phyloP scores from a whole-genome alignment of 2,797 vertebrate genomes.

The Synanceia verrucosa region DNA sequence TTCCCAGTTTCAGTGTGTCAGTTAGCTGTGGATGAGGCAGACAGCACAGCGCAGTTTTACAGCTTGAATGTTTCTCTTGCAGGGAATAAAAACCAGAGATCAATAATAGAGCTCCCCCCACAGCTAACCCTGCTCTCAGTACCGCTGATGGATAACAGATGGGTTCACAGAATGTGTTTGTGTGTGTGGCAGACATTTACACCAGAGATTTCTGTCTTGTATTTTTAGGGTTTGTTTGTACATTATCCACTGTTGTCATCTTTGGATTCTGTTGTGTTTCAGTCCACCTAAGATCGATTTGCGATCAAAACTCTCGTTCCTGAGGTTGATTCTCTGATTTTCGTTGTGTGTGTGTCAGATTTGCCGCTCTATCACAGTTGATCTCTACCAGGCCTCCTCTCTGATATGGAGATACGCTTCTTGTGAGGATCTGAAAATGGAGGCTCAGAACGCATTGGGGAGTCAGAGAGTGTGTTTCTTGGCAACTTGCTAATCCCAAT shows the following conservation, averaged over 20 bases:
- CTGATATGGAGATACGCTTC: constrained; percentile 36
- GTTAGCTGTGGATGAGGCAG: constrained; percentile 35
- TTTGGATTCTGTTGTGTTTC: constrained; percentile 19
- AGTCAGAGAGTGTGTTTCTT: constrained; percentile 68
- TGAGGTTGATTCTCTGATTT: constrained; percentile 30
- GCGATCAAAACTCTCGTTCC: constrained; percentile 2
- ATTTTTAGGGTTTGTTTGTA: constrained; percentile 7
- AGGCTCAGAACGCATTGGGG: constrained; percentile 42
- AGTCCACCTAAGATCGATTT: constrained; percentile 42
- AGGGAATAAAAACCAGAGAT: constrained; percentile 64
- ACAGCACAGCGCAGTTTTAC: constrained; percentile 41
- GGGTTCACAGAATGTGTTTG: constrained; percentile 48
- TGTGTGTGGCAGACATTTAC: constrained; percentile 19
- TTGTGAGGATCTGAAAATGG: constrained; percentile 57
- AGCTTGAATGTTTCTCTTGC: constrained; percentile 48
- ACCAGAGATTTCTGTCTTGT: constrained; percentile 5
- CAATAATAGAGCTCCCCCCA: constrained; percentile 63
- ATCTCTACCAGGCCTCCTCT: constrained; percentile 35
- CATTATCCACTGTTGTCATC: constrained; percentile 25
- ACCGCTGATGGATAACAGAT: constrained; percentile 75
- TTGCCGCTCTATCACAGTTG: constrained; percentile 24
- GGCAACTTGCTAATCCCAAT: constrained; percentile 65
- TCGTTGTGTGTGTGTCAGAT: not conserved
- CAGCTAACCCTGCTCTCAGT: constrained; percentile 53
- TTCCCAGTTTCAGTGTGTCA: constrained; percentile 34